These are phyloP conservation scores for Capra hircus DNA, from an alignment of 2,113 vertebrate species.

Conservation along the genomic window DNA sequence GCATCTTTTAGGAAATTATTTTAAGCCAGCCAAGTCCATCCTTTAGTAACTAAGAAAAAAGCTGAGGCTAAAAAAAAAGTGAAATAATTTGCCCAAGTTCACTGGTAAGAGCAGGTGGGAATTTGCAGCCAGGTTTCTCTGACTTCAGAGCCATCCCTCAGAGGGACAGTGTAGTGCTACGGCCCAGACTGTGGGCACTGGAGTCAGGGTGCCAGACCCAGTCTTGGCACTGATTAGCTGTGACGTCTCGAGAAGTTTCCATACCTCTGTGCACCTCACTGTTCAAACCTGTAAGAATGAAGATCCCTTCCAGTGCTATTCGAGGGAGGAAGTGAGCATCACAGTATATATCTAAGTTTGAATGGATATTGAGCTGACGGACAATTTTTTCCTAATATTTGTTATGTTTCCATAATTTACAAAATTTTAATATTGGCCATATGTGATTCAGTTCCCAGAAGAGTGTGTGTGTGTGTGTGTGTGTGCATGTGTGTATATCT, in stretches of 20 bases:
- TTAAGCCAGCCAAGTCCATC: background rate
- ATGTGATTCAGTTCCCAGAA: background rate
- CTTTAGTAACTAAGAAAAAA: background rate
- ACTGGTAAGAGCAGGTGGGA: background rate
- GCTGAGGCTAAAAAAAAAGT: background rate
- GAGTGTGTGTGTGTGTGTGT: background rate
- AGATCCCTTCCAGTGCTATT: background rate
- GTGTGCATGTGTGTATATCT: background rate
- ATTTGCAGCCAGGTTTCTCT: background rate
- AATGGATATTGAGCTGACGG: background rate
- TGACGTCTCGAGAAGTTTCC: background rate
- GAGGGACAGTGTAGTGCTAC: fast-evolving
- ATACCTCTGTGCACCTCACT: background rate
- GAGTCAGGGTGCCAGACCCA: background rate
- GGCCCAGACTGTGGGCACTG: background rate
- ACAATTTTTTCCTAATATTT: background rate
- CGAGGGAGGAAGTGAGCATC: background rate
- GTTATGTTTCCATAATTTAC: background rate
- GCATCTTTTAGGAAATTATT: background rate
- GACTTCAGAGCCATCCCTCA: background rate
- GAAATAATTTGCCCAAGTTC: background rate
- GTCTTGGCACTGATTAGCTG: background rate
- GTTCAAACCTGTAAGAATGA: background rate
- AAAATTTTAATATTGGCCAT: background rate
- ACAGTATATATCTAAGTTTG: background rate